These are phyloP conservation scores for Petrocephalus microphthalmus DNA, from an alignment of 2,113 vertebrate genomes.

Conservation along the genomic window DNA sequence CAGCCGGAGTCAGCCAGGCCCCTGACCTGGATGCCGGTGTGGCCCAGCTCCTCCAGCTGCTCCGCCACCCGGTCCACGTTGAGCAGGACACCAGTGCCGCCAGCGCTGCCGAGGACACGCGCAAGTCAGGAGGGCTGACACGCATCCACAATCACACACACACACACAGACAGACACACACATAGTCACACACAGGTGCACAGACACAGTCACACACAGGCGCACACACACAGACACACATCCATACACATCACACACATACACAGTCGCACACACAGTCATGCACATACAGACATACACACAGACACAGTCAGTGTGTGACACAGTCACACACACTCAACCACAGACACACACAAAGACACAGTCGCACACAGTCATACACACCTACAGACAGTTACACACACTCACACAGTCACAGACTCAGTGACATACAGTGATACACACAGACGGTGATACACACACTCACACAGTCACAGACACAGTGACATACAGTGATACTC, in stretches of 20 bases:
- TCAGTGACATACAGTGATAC: not conserved
- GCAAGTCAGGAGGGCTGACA: not conserved
- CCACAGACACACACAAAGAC: not conserved
- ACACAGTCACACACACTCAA: not conserved
- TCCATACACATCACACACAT: slow-evolving; percentile 44
- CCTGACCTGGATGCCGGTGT: slow-evolving; percentile 80
- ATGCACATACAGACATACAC: too few relatives aligned
- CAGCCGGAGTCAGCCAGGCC: slow-evolving; percentile 91
- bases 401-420: not conserved
- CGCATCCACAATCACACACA: not conserved
- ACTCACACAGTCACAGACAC: not conserved
- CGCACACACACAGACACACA: not conserved
- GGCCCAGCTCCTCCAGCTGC: slow-evolving; percentile 77
- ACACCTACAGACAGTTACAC: not conserved
- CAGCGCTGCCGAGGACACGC: slow-evolving; percentile 65
- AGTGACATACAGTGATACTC: not conserved
- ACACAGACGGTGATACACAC: slow-evolving; percentile 44
- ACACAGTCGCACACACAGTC: not conserved
- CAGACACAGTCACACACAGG: too few relatives aligned
- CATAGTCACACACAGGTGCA: not conserved
- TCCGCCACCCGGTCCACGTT: slow-evolving; percentile 90
- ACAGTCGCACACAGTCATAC: not conserved
- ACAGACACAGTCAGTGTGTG: too few relatives aligned
- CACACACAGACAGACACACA: not conserved
- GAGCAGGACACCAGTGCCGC: slow-evolving; percentile 87